Conservation (phyloP, 92 coral and sea anemone species). For the Ricordea florida region DNA sequence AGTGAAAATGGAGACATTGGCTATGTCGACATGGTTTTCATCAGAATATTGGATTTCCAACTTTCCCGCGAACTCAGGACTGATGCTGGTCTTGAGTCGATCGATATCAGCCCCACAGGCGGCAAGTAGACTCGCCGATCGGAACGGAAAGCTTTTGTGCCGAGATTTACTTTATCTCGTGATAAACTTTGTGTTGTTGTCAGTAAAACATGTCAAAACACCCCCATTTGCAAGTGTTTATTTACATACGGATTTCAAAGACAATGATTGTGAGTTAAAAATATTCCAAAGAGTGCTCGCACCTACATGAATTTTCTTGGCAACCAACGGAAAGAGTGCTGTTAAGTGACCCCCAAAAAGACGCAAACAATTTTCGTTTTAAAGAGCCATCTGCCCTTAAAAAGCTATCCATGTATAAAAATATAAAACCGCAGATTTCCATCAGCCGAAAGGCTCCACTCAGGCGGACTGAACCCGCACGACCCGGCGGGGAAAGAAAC, state of each 20-base stretch:
- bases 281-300: constrained; percentile 14
- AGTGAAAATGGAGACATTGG: constrained; percentile 15
- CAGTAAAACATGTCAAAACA: constrained; percentile 87
- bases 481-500: background rate
- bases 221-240: constrained; percentile 80
- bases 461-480: constrained; percentile 20
- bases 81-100: constrained; percentile 19
- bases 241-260: constrained; percentile 64
- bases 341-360: background rate
- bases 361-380: background rate
- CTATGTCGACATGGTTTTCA: background rate
- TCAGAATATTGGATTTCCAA: constrained; percentile 32
- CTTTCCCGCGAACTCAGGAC: constrained; percentile 19
- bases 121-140: constrained; percentile 33
- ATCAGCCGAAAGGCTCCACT: constrained; percentile 19
- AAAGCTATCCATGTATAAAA: background rate
- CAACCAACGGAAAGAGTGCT: background rate
- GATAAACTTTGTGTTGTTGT: constrained; percentile 84
- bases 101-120: constrained; percentile 30
- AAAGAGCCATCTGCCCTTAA: constrained; percentile 37
- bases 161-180: constrained; percentile 74
- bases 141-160: constrained; percentile 63
- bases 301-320: background rate
- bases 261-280: constrained; percentile 67
- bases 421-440: constrained; percentile 24